Evolutionary conservation across 2,888 invertebrate genomes (phyloP), one percentile per base, ranked within the genome.

Genomic region (Perizoma flavofasciatum): DNA sequence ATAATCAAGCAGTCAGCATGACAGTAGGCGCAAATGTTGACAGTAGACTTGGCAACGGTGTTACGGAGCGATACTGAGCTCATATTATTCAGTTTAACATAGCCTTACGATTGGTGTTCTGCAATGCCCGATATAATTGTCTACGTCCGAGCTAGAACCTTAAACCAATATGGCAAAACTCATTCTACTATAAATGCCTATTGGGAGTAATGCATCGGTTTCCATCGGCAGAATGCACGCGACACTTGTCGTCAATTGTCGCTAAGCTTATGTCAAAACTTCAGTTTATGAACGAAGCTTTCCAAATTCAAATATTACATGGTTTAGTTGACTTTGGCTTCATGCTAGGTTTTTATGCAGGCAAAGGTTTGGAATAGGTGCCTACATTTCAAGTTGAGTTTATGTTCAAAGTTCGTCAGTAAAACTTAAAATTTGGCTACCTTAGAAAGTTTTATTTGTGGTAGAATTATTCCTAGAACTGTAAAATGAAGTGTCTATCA

Each of bases 231-330:
- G 59, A 56, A 59, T 66, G 59, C 89, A 89, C 88, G 89, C 87
- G 75, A 77, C 83, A 86, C 86, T 87, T 83, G 79, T 83, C 81
- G 78, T 78, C 82, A 81, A 85, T 84, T 81, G 82, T 74, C 78
- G 75, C 76, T 62, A 59, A 53, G 48, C 49, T 63, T 59, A 59
- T 47, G 54, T 60, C 67, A 64, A 48, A 53, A 61, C 57, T 57
- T 48, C 40, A 55, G 46, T 54, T 61, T 61, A 54, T 49, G 56
- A 8, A 40, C 48, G 45, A 52, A 47, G 56, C 56, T 22, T 61
- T 56, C 41, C 49, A 56, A 56, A 61, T 56, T 61, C 56, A 56
- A 53, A 57, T 61, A 33, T 43, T 49, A 56, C 61, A 61, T 6
- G 39, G 39, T 43, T 50, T 32, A 46, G 8, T 41, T 39, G 47